These are phyloP conservation scores for Lagorchestes hirsutus DNA, from an alignment of 2,797 vertebrate genomes.

Conservation along the genomic window DNA sequence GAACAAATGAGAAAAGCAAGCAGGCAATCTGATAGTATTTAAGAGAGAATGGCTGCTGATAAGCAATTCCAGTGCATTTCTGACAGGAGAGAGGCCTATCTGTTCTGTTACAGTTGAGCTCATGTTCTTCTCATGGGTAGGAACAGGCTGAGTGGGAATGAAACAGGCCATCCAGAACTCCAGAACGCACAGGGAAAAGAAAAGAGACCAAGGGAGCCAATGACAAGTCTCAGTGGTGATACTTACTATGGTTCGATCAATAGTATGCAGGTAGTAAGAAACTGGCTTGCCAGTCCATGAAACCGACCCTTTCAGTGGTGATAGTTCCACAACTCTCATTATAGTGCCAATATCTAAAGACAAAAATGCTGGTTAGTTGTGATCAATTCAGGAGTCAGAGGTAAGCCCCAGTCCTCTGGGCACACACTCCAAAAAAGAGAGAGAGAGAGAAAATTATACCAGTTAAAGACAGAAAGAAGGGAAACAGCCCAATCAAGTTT, in stretches of 20 bases:
- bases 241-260: constrained; percentile 99
- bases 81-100: not conserved
- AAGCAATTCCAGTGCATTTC: not conserved
- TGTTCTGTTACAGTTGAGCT: not conserved
- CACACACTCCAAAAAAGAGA: too few relatives aligned
- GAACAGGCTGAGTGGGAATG: not conserved
- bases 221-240: not conserved
- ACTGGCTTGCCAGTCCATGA: constrained; percentile 99
- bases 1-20: not conserved
- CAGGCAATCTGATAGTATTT: not conserved
- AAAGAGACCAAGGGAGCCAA: accelerated
- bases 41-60: not conserved
- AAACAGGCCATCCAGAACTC: not conserved
- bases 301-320: constrained; percentile 97
- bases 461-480: too few relatives aligned
- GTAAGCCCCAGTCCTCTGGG: not conserved
- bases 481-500: not conserved
- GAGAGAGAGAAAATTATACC: too few relatives aligned
- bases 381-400: not conserved
- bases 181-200: constrained; percentile 61
- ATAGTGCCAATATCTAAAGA: constrained; percentile 98
- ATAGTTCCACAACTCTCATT: constrained; percentile 99
- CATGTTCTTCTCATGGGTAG: not conserved
- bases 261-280: constrained; percentile 99
- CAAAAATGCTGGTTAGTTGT: not conserved